Conservation (phyloP, 2,113 vertebrate genomes). For the Eulemur macaco region DNA sequence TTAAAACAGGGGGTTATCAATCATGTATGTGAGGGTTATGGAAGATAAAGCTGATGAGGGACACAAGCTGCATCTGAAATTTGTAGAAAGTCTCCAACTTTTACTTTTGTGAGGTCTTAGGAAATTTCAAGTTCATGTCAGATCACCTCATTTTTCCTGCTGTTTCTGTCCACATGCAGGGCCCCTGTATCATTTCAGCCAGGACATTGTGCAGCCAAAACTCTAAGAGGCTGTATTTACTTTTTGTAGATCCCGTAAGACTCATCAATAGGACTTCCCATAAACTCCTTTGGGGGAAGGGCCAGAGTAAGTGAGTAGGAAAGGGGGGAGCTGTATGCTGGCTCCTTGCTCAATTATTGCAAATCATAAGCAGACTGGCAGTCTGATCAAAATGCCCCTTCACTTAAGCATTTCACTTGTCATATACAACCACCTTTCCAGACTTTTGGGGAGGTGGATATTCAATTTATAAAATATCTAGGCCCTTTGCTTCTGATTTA, state of each 20-base stretch:
- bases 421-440: neutral
- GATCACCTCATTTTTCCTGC: slow-evolving; percentile 73
- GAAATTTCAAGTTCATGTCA: slow-evolving; percentile 68
- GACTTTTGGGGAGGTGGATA: neutral
- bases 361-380: slow-evolving; percentile 12
- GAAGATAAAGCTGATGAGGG: slow-evolving; percentile 63
- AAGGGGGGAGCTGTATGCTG: neutral
- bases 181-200: slow-evolving; percentile 71
- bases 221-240: slow-evolving; percentile 71
- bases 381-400: slow-evolving; percentile 10
- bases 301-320: neutral
- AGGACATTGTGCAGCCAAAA: slow-evolving; percentile 77
- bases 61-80: slow-evolving; percentile 30
- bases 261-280: slow-evolving; percentile 62
- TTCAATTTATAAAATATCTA: slow-evolving; percentile 10
- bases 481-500: neutral
- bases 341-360: neutral
- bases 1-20: slow-evolving; percentile 53
- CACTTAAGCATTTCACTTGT: neutral
- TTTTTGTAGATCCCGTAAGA: slow-evolving; percentile 58
- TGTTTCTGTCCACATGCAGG: slow-evolving; percentile 71
- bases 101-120: slow-evolving; percentile 69
- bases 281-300: slow-evolving; percentile 55
- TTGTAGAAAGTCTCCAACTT: slow-evolving; percentile 68
- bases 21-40: slow-evolving; percentile 31